Base-by-base conservation (phyloP, 2,113 vertebrate genomes). In the Romanogobio albipinnatus region DNA sequence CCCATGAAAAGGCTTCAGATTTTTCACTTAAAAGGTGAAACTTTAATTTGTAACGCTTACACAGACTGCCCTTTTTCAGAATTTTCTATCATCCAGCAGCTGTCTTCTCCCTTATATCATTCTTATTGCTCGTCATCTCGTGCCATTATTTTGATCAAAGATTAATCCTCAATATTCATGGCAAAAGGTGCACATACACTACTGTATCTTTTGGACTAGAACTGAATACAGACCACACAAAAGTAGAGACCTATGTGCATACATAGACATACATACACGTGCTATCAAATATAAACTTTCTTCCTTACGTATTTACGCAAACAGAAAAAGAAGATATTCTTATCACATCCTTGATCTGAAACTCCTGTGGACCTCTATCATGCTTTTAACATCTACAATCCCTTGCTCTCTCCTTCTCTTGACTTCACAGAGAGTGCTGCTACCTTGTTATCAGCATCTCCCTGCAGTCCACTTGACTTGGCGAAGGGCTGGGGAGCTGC, bases 361-460 rank as follows among this genome's bases (percentile, higher is more conserved):
- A 33, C 78, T 49, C 45, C 39, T 22, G 45, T 36, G 47, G 79
- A 22, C 45, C 26, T 81, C 62, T 29, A n/a, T 81, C 79, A 51
- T 26, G 62, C 43, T 53, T 82, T 17, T 51, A 64, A 80, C 59
- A 64, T 43, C 33, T 78, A 36, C 53, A 58, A 76, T 89, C 90
- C 89, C 84, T 22, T 15, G 15, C 56, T 76, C 81, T 68, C n/a
- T 51, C 49, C 56, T 49, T 51, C 71, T 84, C 93, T 94, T 92
- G 94, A 78, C 92, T 93, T 91, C 90, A 84, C 89, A 84, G 89
- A 93, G 92, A 93, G 93, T 92, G 87, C 91, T 93, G 93, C 95
- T 94, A 91, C 89, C 93, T 87, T 89, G 82, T 73, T 93, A 89
- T 92, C 92, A 89, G 90, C 85, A 93, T 91, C 87, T 90, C 92